These are phyloP conservation scores for Zygogramma bicolorata DNA, from an alignment of 2,888 invertebrate species.

Conservation along the genomic window DNA sequence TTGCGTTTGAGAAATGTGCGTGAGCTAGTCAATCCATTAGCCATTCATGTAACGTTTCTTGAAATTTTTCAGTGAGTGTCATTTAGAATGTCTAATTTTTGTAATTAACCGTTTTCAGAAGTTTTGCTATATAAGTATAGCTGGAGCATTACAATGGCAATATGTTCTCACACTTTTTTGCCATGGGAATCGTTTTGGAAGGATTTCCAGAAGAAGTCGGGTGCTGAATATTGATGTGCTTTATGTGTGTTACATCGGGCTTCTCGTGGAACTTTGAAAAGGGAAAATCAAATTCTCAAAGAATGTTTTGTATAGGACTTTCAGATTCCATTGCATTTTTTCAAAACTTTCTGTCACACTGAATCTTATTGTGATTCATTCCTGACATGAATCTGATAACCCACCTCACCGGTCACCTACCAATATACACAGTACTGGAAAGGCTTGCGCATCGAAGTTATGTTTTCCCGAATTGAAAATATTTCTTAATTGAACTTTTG, in stretches of 20 bases:
- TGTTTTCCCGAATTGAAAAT: too few relatives aligned
- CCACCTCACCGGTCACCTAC: too few relatives aligned
- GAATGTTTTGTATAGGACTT: too few relatives aligned
- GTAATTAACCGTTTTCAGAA: constrained; percentile 2
- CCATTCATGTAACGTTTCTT: constrained; percentile 3
- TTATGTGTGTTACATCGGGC: not conserved
- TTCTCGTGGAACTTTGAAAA: too few relatives aligned
- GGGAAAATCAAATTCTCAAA: too few relatives aligned
- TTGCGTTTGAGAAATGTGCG: constrained; percentile 1
- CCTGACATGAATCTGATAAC: too few relatives aligned
- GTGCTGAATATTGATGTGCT: not conserved
- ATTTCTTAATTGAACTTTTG: too few relatives aligned
- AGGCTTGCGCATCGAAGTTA: too few relatives aligned
- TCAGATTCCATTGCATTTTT: too few relatives aligned
- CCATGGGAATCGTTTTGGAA: not conserved
- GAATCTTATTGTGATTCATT: too few relatives aligned
- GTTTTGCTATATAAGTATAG: not conserved
- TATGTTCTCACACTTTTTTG: constrained; percentile 3
- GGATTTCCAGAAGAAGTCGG: not conserved
- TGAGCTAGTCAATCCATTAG: constrained; percentile 2
- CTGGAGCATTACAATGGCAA: not conserved
- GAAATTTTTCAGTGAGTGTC: not conserved
- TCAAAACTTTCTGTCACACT: too few relatives aligned
- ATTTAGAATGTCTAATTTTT: constrained; percentile 2
- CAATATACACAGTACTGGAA: too few relatives aligned